Percentiles rank a stretch among this genome's conserved stretches.
phyloP scores from a whole-genome alignment of 2,797 vertebrate species.

The Cirrhinus molitorella region DNA sequence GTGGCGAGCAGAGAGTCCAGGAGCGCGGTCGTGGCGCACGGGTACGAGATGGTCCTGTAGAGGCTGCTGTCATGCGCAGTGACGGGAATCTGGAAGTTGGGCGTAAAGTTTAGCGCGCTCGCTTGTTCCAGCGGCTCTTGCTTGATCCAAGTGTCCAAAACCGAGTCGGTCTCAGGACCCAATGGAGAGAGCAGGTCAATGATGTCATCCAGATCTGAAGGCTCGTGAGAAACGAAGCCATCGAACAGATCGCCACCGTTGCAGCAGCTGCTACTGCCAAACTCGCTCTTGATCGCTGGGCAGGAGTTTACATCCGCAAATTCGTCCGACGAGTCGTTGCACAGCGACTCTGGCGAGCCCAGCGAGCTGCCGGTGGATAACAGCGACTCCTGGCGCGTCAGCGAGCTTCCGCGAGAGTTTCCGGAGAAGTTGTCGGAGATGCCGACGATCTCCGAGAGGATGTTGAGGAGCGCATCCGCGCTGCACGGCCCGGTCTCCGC shows the following conservation, averaged over 20 bases:
- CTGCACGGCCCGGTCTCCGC: slow-evolving; percentile 81
- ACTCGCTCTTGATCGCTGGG: slow-evolving; percentile 82
- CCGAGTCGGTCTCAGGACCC: slow-evolving; percentile 65
- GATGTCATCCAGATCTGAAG: slow-evolving; percentile 75
- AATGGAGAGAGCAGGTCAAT: slow-evolving; percentile 73
- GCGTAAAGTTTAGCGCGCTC: slow-evolving; percentile 42
- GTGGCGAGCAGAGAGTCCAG: slow-evolving; percentile 76
- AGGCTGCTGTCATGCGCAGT: slow-evolving; percentile 67
- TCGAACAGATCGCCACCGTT: slow-evolving; percentile 74
- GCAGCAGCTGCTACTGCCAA: slow-evolving; percentile 75
- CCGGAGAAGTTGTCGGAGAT: slow-evolving; percentile 78
- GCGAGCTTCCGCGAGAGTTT: slow-evolving; percentile 21
- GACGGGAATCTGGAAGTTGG: slow-evolving; percentile 59
- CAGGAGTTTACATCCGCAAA: slow-evolving; percentile 58
- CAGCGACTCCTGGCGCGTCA: slow-evolving; percentile 69
- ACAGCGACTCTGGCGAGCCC: slow-evolving; percentile 71
- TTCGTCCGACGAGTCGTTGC: slow-evolving; percentile 65
- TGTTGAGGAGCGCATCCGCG: slow-evolving; percentile 90
- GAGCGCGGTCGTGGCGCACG: slow-evolving; percentile 31
- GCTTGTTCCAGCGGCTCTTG: slow-evolving; percentile 74
- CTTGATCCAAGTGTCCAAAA: slow-evolving; percentile 71
- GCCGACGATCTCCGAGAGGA: slow-evolving; percentile 94
- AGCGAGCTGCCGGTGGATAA: slow-evolving; percentile 65
- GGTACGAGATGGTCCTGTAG: slow-evolving; percentile 50
- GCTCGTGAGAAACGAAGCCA: slow-evolving; percentile 58